Conservation (phyloP, 2,888 invertebrate genomes). For the Chesias legatella region DNA sequence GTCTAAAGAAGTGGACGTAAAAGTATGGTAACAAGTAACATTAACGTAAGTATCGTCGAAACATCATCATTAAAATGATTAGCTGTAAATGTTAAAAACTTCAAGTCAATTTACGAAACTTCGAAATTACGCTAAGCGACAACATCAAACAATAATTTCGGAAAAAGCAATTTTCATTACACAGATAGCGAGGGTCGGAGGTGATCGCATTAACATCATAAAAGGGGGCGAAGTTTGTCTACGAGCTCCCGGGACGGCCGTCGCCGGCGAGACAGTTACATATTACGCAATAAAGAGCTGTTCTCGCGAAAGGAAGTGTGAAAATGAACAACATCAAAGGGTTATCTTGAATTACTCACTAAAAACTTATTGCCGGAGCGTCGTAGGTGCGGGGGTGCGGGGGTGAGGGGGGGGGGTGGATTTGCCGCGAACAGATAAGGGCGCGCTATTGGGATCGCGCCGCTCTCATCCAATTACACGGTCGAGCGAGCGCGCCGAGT, state of each 20-base stretch:
- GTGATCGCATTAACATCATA: slow-evolving; percentile 78
- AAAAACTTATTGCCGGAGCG: slow-evolving; percentile 75
- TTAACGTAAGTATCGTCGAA: slow-evolving; percentile 27
- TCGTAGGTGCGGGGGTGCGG: slow-evolving; percentile 42
- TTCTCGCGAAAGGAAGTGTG: slow-evolving; percentile 81
- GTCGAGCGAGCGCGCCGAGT: slow-evolving; percentile 73
- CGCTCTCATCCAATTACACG: slow-evolving; percentile 81
- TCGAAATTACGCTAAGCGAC: slow-evolving; percentile 60
- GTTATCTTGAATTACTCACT: slow-evolving; percentile 81
- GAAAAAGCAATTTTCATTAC: slow-evolving; percentile 80
- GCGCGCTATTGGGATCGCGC: slow-evolving; percentile 79
- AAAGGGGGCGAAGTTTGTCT: slow-evolving; percentile 73
- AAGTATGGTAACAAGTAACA: slow-evolving; percentile 20
- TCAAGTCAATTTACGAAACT: slow-evolving; percentile 54
- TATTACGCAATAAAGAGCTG: slow-evolving; percentile 81
- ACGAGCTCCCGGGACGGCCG: slow-evolving; percentile 70
- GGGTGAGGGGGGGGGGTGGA: slow-evolving; percentile 53
- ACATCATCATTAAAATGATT: slow-evolving; percentile 44
- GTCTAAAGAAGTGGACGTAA: slow-evolving; percentile 4
- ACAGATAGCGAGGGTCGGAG: slow-evolving; percentile 72
- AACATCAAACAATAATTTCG: slow-evolving; percentile 79
- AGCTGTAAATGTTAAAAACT: slow-evolving; percentile 57
- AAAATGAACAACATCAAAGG: slow-evolving; percentile 81
- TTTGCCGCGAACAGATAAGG: slow-evolving; percentile 80
- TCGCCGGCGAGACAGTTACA: slow-evolving; percentile 77